Evolutionary conservation across 2,797 vertebrate genomes (phyloP).

Genomic region (Protonibea diacanthus): DNA sequence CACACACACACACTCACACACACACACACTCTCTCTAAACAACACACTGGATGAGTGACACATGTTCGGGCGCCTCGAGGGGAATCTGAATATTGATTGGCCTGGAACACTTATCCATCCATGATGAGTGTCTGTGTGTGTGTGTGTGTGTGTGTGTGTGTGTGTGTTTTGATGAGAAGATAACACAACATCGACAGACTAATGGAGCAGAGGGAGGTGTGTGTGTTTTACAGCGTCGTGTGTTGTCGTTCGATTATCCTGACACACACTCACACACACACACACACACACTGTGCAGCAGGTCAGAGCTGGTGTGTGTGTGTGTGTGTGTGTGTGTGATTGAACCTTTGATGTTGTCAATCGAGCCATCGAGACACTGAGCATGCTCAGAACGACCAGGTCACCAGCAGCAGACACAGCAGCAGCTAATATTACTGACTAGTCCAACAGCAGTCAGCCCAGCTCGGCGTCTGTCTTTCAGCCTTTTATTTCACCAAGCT

Average conservation of each 20-base stretch:
- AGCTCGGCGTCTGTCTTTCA: no score
- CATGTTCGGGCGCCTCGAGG: conserved; percentile 42
- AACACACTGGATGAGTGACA: conserved; percentile 63
- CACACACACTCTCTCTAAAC: conserved; percentile 17
- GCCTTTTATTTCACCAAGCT: no score
- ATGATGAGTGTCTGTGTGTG: conserved; percentile 11
- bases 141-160: conserved; percentile 13
- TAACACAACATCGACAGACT: conserved; percentile 51
- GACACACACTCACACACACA: conserved; percentile 15
- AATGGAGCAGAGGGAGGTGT: conserved; percentile 53
- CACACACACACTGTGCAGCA: conserved; percentile 31
- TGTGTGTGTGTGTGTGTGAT: conserved; percentile 27
- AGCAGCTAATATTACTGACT: no score
- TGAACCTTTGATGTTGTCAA: conserved; percentile 54
- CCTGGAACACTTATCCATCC: conserved; percentile 53
- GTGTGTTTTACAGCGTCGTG: not conserved
- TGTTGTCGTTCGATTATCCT: no score
- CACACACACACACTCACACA: conserved; percentile 14
- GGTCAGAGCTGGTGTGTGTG: conserved; percentile 48
- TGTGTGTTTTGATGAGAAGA: conserved; percentile 47
- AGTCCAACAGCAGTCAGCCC: no score
- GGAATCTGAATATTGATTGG: conserved; percentile 70
- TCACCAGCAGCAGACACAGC: not conserved
- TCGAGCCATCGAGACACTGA: conserved; percentile 34
- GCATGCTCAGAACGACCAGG: conserved; percentile 45